A percentile compares a stretch with the other conserved stretches of the same genome.
phyloP scores from a whole-genome alignment of 2,113 vertebrate genomes.

The Sturnus vulgaris region DNA sequence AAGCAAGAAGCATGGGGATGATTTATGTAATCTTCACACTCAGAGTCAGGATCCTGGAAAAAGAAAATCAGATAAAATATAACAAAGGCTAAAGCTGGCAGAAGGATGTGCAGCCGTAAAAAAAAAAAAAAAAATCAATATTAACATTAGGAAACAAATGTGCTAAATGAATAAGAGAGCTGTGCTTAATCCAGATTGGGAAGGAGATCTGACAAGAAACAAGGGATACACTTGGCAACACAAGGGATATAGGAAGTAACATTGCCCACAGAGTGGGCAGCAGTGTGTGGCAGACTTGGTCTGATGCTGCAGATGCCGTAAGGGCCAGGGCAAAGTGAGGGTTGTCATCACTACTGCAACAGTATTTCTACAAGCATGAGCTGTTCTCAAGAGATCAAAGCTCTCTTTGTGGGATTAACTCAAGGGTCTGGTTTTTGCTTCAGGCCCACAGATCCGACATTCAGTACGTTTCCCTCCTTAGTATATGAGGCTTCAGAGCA shows the following conservation, averaged over 20 bases:
- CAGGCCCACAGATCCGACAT: neutral
- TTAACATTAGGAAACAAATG: neutral
- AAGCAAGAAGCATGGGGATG: neutral
- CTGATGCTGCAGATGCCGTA: neutral
- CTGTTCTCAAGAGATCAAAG: neutral
- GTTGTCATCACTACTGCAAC: neutral
- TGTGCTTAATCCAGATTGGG: neutral
- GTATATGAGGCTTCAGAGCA: neutral
- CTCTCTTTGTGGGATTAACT: neutral
- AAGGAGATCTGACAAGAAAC: neutral
- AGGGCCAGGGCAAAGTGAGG: neutral
- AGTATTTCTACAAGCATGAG: neutral
- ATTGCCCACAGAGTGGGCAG: neutral
- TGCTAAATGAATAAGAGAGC: neutral
- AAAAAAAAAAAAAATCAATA: neutral
- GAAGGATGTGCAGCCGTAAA: neutral
- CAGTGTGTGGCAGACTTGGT: fast-evolving
- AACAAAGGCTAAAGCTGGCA: neutral
- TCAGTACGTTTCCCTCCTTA: neutral
- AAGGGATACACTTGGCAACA: neutral
- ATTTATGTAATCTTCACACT: neutral
- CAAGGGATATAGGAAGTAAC: neutral
- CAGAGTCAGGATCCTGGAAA: neutral
- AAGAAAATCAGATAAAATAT: neutral
- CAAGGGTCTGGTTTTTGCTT: neutral